These are phyloP conservation scores for Agrilus cyanescens DNA, from an alignment of 2,888 invertebrate species.

Conservation along the genomic window DNA sequence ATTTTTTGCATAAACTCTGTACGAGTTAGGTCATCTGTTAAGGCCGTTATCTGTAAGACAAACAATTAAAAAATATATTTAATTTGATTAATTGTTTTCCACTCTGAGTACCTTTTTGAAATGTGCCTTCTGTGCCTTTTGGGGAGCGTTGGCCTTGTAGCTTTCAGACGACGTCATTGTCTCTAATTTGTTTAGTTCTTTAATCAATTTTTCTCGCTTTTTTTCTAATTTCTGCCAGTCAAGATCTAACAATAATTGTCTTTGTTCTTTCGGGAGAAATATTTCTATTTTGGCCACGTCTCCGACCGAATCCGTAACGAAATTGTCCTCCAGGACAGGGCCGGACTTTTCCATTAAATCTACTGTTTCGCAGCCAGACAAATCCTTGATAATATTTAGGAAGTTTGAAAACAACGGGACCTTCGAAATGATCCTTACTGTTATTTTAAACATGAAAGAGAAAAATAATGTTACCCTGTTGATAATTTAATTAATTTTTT, in stretches of 20 bases:
- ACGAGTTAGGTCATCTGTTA: too few relatives aligned
- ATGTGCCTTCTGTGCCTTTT: constrained; percentile 24
- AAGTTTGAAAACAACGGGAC: constrained; percentile 13
- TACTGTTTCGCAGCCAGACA: constrained; percentile 22
- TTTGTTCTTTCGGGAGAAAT: constrained; percentile 25
- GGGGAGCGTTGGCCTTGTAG: constrained; percentile 25
- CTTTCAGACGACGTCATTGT: constrained; percentile 23
- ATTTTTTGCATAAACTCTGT: too few relatives aligned
- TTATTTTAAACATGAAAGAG: too few relatives aligned
- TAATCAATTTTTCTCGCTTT: constrained; percentile 27
- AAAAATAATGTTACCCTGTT: too few relatives aligned
- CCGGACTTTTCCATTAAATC: constrained; percentile 5
- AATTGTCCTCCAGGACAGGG: background rate
- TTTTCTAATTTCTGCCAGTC: constrained; percentile 25
- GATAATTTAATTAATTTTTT: too few relatives aligned
- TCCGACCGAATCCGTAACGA: constrained; percentile 22
- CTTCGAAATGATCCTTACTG: constrained; percentile 13
- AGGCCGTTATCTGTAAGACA: too few relatives aligned
- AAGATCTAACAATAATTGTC: constrained; percentile 19
- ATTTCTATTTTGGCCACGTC: constrained; percentile 23
- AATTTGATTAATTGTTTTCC: too few relatives aligned
- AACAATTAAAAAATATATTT: too few relatives aligned
- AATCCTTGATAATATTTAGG: constrained; percentile 22
- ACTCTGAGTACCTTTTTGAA: constrained; percentile 24
- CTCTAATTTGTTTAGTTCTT: constrained; percentile 29